These are phyloP conservation scores for Drosophila tristis DNA, from an alignment of 1,140 invertebrate species.

Conservation along the genomic window DNA sequence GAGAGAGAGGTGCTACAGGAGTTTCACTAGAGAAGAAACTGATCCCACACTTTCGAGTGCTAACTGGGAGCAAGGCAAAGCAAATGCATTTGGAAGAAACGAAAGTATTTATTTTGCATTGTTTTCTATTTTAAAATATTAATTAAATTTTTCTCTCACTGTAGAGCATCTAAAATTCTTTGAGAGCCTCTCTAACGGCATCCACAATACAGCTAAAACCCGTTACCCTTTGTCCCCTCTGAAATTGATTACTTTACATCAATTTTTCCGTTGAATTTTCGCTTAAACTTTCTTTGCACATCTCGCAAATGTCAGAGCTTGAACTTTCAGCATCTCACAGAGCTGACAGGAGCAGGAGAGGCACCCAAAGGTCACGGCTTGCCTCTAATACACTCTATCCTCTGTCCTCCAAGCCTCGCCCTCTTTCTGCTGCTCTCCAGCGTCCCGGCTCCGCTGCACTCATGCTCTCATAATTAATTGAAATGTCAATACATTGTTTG, in stretches of 20 bases:
- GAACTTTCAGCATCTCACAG: constrained; percentile 26
- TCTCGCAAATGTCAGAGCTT: constrained; percentile 41
- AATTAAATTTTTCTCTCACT: no score
- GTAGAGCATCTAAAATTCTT: no score
- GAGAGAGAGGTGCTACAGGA: constrained; percentile 2
- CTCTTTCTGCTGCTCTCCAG: neutral
- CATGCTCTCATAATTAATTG: constrained; percentile 68
- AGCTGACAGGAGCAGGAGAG: constrained; percentile 6
- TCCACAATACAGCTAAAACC: no score
- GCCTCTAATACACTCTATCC: constrained; percentile 25
- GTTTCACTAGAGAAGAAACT: neutral
- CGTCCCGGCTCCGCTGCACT: neutral
- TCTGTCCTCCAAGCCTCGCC: constrained; percentile 1
- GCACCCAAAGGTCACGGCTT: constrained; percentile 61
- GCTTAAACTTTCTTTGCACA: constrained; percentile 3
- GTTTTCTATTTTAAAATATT: no score
- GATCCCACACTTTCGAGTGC: no score
- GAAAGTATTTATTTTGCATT: no score
- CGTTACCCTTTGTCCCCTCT: no score
- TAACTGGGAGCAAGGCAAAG: no score
- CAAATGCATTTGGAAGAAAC: no score
- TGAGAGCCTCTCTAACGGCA: no score
- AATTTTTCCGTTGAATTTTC: constrained; percentile 18
- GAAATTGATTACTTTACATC: no score
- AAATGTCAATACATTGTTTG: constrained; percentile 81